A percentile compares a stretch with the other conserved stretches of the same genome.
phyloP scores from a whole-genome alignment of 2,113 vertebrate genomes.

The Nematolebias whitei region DNA sequence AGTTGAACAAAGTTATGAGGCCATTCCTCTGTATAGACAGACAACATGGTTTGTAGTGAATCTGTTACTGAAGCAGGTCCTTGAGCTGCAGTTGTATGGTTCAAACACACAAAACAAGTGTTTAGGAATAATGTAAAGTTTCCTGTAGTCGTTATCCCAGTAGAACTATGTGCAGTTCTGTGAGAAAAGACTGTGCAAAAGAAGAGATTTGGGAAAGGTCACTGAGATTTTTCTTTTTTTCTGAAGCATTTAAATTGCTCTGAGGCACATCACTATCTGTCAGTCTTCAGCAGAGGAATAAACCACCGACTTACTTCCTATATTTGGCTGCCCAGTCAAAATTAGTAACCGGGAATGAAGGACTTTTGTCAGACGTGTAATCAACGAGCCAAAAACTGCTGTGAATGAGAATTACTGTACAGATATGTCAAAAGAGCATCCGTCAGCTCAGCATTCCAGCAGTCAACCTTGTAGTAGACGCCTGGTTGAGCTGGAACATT shows the following conservation, averaged over 20 bases:
- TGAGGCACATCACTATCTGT: neutral
- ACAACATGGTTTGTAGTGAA: too few relatives aligned
- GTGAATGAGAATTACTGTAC: too few relatives aligned
- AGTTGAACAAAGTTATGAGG: too few relatives aligned
- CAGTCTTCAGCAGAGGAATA: neutral
- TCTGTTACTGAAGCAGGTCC: too few relatives aligned
- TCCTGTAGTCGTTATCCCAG: neutral
- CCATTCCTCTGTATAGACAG: too few relatives aligned
- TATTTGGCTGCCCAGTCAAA: constrained; percentile 2
- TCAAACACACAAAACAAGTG: too few relatives aligned
- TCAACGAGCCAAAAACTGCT: neutral
- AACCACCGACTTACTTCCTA: neutral
- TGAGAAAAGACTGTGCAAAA: neutral
- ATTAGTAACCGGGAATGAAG: constrained; percentile 1
- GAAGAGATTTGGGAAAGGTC: neutral
- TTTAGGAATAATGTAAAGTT: too few relatives aligned
- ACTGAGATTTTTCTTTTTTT: neutral
- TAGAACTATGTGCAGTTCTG: neutral
- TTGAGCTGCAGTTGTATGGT: too few relatives aligned
- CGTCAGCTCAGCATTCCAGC: neutral
- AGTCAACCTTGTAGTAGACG: neutral
- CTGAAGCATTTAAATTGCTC: neutral
- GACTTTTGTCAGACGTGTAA: constrained; percentile 8
- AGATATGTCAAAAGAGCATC: too few relatives aligned
- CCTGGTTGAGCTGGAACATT: neutral